Percentiles rank a stretch among this genome's conserved stretches.
phyloP scores from a whole-genome alignment of 2,888 invertebrate species.

The Piscicola geometra region DNA sequence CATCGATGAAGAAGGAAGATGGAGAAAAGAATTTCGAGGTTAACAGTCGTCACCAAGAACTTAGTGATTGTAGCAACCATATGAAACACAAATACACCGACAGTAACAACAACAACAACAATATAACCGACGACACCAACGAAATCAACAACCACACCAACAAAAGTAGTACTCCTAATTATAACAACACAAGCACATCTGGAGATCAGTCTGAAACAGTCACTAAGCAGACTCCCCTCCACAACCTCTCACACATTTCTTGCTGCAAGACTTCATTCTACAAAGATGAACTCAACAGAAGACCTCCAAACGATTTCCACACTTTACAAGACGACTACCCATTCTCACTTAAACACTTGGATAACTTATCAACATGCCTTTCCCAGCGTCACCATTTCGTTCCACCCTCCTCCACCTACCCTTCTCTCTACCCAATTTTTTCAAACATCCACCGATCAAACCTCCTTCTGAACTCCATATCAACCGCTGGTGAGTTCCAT shows the following conservation, averaged over 20 bases:
- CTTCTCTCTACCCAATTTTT: constrained; percentile 4
- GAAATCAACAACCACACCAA: constrained; percentile 13
- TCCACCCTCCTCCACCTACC: background rate
- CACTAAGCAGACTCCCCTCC: background rate
- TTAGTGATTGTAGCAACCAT: too few species aligned
- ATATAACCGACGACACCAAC: constrained; percentile 22
- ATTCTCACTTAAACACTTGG: too few species aligned
- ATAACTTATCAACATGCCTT: too few species aligned
- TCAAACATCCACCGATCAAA: constrained; percentile 27
- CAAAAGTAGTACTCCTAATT: background rate
- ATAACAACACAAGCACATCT: background rate
- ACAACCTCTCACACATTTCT: background rate
- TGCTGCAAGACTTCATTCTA: background rate
- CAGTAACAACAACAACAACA: constrained; percentile 20
- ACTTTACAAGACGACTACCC: too few species aligned
- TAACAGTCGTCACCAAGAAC: too few species aligned
- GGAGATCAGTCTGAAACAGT: background rate
- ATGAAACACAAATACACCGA: background rate
- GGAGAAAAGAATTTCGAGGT: too few species aligned
- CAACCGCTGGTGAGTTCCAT: constrained; percentile 1
- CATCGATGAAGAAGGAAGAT: too few species aligned
- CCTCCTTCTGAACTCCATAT: constrained; percentile 1
- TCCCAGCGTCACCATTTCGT: too few species aligned
- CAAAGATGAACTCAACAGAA: too few species aligned
- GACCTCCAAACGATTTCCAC: too few species aligned